These are phyloP conservation scores for Peromyscus californicus DNA, from an alignment of 2,113 vertebrate genomes.

Conservation along the genomic window DNA sequence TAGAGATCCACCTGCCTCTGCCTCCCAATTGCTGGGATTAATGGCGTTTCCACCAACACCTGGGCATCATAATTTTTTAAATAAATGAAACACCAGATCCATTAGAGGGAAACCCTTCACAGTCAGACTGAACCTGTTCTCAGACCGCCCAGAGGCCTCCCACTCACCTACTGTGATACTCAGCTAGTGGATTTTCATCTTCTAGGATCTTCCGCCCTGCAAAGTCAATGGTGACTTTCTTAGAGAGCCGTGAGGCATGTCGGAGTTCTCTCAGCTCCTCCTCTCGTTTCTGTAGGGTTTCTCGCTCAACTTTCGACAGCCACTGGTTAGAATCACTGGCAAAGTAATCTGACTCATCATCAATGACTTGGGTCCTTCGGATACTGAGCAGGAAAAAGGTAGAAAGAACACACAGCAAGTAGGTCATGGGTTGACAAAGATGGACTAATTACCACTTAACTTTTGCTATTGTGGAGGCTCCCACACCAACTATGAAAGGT, in stretches of 20 bases:
- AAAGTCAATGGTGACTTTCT: conserved; percentile 96
- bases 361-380: conserved; percentile 96
- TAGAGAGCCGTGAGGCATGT: conserved; percentile 92
- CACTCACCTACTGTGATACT: conserved; percentile 94
- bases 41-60: background rate
- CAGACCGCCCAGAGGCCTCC: conserved; percentile 17
- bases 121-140: background rate
- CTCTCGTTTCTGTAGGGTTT: conserved; percentile 91
- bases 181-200: conserved; percentile 88
- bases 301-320: conserved; percentile 94
- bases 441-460: background rate
- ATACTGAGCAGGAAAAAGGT: conserved; percentile 86
- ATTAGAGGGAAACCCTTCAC: background rate
- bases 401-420: background rate
- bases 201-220: conserved; percentile 95
- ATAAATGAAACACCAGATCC: background rate
- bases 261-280: conserved; percentile 95
- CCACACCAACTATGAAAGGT: conserved; percentile 1
- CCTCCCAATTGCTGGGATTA: background rate
- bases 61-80: background rate
- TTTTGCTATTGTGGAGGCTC: background rate
- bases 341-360: conserved; percentile 98
- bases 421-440: background rate
- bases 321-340: conserved; percentile 97
- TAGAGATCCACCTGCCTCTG: too few relatives aligned